These are phyloP conservation scores for Drosophila auraria DNA, from an alignment of 1,140 invertebrate genomes.

Conservation along the genomic window DNA sequence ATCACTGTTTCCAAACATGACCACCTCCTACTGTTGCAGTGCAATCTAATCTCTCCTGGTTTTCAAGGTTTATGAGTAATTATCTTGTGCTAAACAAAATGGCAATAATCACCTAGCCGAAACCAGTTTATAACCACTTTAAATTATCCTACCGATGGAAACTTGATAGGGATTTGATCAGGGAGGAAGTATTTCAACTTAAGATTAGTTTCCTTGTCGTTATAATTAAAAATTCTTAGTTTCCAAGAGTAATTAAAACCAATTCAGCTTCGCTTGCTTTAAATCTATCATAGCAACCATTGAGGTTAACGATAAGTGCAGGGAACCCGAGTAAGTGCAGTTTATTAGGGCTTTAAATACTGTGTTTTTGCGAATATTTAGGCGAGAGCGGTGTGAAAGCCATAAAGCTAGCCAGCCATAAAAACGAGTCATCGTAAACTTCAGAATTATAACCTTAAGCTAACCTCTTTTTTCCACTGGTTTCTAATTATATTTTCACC, in stretches of 20 bases:
- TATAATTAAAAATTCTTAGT: too few relatives aligned
- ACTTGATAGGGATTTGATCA: background rate
- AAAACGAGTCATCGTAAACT: background rate
- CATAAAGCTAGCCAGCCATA: background rate
- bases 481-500: background rate
- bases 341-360: slow-evolving; percentile 7
- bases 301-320: background rate
- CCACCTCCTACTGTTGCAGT: background rate
- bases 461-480: background rate
- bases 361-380: background rate
- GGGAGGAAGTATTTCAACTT: background rate
- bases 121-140: slow-evolving; percentile 12
- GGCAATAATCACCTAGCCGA: background rate
- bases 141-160: slow-evolving; percentile 11
- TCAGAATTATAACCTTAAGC: slow-evolving; percentile 14
- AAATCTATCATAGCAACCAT: background rate
- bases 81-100: slow-evolving; percentile 24
- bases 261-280: background rate
- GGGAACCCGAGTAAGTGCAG: background rate
- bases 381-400: too few relatives aligned
- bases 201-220: background rate
- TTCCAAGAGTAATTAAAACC: too few relatives aligned
- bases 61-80: slow-evolving; percentile 15
- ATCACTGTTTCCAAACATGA: slow-evolving; percentile 2
- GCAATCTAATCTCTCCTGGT: slow-evolving; percentile 19